phyloP scores from a whole-genome alignment of 2,113 vertebrate genomes.

The Poeciliopsis occidentalis region DNA sequence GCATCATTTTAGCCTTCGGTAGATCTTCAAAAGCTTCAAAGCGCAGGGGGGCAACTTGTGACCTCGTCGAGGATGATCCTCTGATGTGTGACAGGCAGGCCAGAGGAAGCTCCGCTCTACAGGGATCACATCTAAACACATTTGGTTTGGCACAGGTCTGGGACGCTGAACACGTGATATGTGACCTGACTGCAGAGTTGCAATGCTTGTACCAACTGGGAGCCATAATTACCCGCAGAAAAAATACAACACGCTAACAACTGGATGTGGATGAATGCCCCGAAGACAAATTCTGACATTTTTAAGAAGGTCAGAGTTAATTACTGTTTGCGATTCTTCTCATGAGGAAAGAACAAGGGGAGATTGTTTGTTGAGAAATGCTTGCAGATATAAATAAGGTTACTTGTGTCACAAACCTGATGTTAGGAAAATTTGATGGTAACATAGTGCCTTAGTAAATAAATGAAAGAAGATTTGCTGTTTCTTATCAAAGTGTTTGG shows the following conservation, averaged over 20 bases:
- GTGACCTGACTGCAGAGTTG: conserved; percentile 44
- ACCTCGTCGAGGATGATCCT: conserved; percentile 45
- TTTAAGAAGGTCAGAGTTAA: conserved; percentile 69
- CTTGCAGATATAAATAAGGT: conserved; percentile 34
- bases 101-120: conserved; percentile 17
- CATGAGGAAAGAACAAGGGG: conserved; percentile 8
- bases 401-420: conserved; percentile 1
- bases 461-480: neutral
- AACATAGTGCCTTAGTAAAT: conserved; percentile 4
- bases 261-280: conserved; percentile 35
- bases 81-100: conserved; percentile 37
- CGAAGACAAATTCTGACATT: conserved; percentile 67
- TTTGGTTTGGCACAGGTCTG: conserved; percentile 12
- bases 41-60: conserved; percentile 47
- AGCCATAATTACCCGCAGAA: conserved; percentile 51
- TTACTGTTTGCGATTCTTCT: conserved; percentile 38
- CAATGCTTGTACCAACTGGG: conserved; percentile 18
- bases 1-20: conserved; percentile 40
- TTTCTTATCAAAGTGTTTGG: neutral
- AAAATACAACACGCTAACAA: conserved; percentile 43
- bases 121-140: conserved; percentile 26
- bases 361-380: conserved; percentile 40
- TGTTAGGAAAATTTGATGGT: conserved; percentile 10
- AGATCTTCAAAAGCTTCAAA: conserved; percentile 64
- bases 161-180: neutral